A percentile compares a stretch with the other conserved stretches of the same genome.
Evolutionary conservation across 1,140 invertebrate species (phyloP).

Genomic region (Cyclina sinensis): DNA sequence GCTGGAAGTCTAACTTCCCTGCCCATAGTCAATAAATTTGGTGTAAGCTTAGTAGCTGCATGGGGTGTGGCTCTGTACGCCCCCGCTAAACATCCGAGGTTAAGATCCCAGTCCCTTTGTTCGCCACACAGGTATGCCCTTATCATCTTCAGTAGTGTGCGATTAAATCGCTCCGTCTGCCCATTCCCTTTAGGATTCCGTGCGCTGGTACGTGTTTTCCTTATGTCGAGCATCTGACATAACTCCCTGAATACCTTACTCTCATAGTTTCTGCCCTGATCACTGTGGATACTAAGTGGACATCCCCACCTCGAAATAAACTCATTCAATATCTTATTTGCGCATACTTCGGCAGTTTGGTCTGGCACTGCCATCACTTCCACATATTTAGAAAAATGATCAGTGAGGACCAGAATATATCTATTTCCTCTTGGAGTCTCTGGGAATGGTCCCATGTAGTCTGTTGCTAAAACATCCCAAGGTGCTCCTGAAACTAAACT

Average conservation of each 20-base stretch:
- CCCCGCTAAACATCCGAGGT: constrained; percentile 54
- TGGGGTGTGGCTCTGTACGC: constrained; percentile 65
- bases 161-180: constrained; percentile 77
- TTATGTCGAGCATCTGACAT: constrained; percentile 52
- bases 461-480: constrained; percentile 1
- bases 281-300: neutral
- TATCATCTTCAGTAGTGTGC: constrained; percentile 73
- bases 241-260: constrained; percentile 47
- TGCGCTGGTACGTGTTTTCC: constrained; percentile 38
- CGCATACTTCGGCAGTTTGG: constrained; percentile 13
- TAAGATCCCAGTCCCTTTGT: constrained; percentile 69
- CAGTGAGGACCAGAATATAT: constrained; percentile 28
- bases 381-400: constrained; percentile 22
- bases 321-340: neutral
- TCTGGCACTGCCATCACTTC: constrained; percentile 36
- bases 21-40: constrained; percentile 72
- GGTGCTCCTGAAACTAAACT: neutral
- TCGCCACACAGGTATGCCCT: constrained; percentile 71
- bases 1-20: constrained; percentile 67
- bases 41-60: constrained; percentile 64
- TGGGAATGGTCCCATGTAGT: constrained; percentile 19
- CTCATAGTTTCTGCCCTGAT: constrained; percentile 22
- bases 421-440: neutral
- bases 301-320: neutral
- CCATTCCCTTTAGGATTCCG: constrained; percentile 67